These are phyloP conservation scores for Orthonyx spaldingii DNA, from an alignment of 2,113 vertebrate species.

Conservation along the genomic window DNA sequence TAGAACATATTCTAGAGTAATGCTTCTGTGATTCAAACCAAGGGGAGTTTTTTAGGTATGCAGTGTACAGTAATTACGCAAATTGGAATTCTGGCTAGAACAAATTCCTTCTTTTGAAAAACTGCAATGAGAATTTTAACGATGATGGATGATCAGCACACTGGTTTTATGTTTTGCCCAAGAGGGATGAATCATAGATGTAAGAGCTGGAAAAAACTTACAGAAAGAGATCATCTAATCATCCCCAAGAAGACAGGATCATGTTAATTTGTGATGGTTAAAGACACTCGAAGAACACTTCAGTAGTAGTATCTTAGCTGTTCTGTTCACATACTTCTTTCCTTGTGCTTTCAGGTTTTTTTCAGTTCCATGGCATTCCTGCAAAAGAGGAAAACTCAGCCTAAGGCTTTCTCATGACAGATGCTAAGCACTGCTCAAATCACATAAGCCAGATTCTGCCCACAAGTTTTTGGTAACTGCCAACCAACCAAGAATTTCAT, in stretches of 20 bases:
- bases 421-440: not conserved
- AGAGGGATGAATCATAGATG: slow-evolving; percentile 8
- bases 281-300: not conserved
- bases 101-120: not conserved
- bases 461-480: not conserved
- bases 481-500: slow-evolving; percentile 3
- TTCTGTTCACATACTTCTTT: not conserved
- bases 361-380: not conserved
- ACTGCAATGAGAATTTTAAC: not conserved
- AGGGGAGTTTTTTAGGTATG: not conserved
- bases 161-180: slow-evolving; percentile 18
- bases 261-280: not conserved
- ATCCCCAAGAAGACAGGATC: not conserved
- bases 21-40: not conserved
- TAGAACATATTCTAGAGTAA: not conserved
- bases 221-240: not conserved
- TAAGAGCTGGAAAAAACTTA: not conserved
- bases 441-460: not conserved
- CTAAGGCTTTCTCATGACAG: not conserved
- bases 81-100: not conserved
- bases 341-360: not conserved
- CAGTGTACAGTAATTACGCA: not conserved
- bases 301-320: not conserved
- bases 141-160: not conserved
- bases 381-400: not conserved